Percentiles rank a stretch among this genome's conserved stretches.
Evolutionary conservation across 2,888 invertebrate species (phyloP).

Genomic region (Cosmorhoe ocellata): DNA sequence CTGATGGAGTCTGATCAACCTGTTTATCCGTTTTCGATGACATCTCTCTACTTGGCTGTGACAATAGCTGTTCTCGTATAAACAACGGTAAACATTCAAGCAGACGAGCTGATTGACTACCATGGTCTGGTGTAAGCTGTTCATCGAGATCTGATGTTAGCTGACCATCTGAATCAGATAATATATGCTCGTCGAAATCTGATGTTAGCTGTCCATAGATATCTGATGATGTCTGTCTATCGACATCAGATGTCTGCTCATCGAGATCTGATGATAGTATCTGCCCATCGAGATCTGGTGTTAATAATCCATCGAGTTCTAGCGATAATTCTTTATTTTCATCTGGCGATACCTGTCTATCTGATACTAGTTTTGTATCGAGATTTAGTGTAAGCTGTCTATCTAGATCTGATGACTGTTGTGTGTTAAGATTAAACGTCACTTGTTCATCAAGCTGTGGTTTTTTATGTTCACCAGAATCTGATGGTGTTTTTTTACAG

Average conservation of each 20-base stretch:
- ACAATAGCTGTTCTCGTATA: not conserved
- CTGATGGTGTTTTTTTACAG: too few species aligned
- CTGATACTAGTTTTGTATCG: not conserved
- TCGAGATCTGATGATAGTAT: not conserved
- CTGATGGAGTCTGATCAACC: not conserved
- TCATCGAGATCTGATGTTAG: not conserved
- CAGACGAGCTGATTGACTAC: not conserved
- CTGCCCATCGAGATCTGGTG: not conserved
- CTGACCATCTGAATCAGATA: not conserved
- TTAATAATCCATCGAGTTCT: not conserved
- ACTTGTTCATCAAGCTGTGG: not conserved
- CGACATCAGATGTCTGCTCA: not conserved
- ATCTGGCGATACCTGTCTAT: not conserved
- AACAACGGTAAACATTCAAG: not conserved
- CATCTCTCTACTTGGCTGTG: too few species aligned
- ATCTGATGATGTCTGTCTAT: not conserved
- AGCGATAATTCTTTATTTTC: too few species aligned
- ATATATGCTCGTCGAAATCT: not conserved
- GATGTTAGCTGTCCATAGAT: not conserved
- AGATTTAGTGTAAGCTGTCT: not conserved
- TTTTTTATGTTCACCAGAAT: not conserved
- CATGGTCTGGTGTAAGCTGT: not conserved
- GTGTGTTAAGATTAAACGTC: not conserved
- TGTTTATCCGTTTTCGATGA: not conserved
- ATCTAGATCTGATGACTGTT: not conserved